Percentiles rank a stretch among this genome's conserved stretches.
These are phyloP conservation scores for Drosophila pruinosa DNA, from an alignment of 1,140 invertebrate species.

Conservation along the genomic window DNA sequence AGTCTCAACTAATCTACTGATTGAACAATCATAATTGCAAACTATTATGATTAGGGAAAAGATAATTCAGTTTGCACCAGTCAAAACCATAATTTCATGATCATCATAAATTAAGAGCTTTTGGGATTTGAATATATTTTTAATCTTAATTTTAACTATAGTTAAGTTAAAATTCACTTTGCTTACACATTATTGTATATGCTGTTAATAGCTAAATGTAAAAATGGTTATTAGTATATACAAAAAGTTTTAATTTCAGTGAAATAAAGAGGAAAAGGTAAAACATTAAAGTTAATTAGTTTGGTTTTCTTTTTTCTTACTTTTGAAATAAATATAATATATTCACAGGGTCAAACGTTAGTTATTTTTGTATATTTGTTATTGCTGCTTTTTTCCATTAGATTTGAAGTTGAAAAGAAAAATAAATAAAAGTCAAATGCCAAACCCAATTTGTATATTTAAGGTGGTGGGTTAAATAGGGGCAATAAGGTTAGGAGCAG, in stretches of 20 bases:
- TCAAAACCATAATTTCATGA: background rate
- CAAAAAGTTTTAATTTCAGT: slow-evolving; percentile 31
- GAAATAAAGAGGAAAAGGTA: background rate
- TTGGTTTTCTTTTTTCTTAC: background rate
- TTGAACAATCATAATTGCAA: background rate
- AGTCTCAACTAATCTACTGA: background rate
- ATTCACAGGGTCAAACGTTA: slow-evolving; percentile 53
- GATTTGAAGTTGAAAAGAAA: background rate
- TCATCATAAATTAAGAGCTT: slow-evolving; percentile 3
- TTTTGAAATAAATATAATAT: slow-evolving; percentile 32
- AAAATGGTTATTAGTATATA: slow-evolving; percentile 35
- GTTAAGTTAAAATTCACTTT: slow-evolving; percentile 21
- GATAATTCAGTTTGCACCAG: slow-evolving; percentile 1
- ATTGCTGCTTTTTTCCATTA: background rate
- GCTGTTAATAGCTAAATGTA: slow-evolving; percentile 24
- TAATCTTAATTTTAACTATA: slow-evolving; percentile 10
- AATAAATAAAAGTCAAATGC: slow-evolving; percentile 5
- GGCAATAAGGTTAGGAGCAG: background rate
- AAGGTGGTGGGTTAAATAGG: background rate
- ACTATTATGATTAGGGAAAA: background rate
- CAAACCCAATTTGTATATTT: background rate
- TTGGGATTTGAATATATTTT: background rate
- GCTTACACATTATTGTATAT: slow-evolving; percentile 7
- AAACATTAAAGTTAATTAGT: slow-evolving; percentile 10
- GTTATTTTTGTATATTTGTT: background rate